Percentiles rank a stretch among this genome's conserved stretches.
These are phyloP conservation scores for Drosophila varians DNA, from an alignment of 1,140 invertebrate species.

Conservation along the genomic window DNA sequence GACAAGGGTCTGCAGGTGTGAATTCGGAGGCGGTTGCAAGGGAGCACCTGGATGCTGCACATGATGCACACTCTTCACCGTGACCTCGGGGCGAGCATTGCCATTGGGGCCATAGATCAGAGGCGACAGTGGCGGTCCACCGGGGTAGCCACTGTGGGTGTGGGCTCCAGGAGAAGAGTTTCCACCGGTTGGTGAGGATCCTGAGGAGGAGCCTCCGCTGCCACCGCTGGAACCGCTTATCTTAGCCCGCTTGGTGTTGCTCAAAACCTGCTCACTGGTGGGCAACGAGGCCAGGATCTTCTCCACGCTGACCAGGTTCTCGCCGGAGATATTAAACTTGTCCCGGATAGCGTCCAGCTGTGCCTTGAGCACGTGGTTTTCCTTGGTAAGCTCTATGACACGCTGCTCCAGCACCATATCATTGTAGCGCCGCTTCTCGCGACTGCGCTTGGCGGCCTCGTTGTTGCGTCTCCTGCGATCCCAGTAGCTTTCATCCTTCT, in stretches of 20 bases:
- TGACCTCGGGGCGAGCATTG: slow-evolving; percentile 22
- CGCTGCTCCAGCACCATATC: slow-evolving; percentile 98
- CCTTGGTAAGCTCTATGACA: slow-evolving; percentile 96
- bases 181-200: slow-evolving; percentile 45
- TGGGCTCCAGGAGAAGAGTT: slow-evolving; percentile 37
- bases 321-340: slow-evolving; percentile 95
- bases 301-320: slow-evolving; percentile 92
- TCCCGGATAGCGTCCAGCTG: slow-evolving; percentile 96
- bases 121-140: slow-evolving; percentile 50
- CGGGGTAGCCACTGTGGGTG: slow-evolving; percentile 35
- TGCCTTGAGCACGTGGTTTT: slow-evolving; percentile 96
- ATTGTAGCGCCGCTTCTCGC: slow-evolving; percentile 97
- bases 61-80: slow-evolving; percentile 52
- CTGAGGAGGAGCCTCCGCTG: slow-evolving; percentile 31
- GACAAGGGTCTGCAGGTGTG: slow-evolving; percentile 37
- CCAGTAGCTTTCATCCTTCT: slow-evolving; percentile 99
- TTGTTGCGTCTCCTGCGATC: slow-evolving; percentile 97
- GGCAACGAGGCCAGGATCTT: slow-evolving; percentile 93
- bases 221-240: slow-evolving; percentile 80
- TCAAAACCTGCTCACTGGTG: slow-evolving; percentile 91
- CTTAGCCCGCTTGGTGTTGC: slow-evolving; percentile 91
- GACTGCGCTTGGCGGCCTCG: slow-evolving; percentile 96
- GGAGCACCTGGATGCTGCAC: slow-evolving; percentile 60
- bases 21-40: slow-evolving; percentile 28
- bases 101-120: slow-evolving; percentile 55